Evolutionary conservation across 1,140 invertebrate species (phyloP).

Genomic region (Periplaneta americana): DNA sequence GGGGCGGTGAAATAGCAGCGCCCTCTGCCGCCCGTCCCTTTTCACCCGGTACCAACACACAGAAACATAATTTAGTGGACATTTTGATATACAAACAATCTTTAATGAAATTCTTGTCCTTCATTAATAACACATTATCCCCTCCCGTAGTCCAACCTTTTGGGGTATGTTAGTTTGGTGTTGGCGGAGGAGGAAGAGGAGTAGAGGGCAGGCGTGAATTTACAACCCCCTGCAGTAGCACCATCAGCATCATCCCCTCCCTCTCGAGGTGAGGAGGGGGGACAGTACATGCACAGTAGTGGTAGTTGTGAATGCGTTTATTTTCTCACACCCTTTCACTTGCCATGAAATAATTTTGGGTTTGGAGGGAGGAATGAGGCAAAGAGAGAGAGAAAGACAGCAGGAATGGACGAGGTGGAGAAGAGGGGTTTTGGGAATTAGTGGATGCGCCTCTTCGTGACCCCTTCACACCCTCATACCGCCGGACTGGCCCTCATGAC

Average conservation of each 20-base stretch:
- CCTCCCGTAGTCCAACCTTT: neutral
- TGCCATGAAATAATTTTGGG: conserved; percentile 16
- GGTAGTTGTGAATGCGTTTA: neutral
- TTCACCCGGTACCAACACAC: neutral
- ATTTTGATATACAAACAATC: conserved; percentile 59
- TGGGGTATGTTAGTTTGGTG: neutral
- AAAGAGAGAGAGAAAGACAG: neutral
- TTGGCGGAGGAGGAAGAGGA: neutral
- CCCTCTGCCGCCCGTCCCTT: neutral
- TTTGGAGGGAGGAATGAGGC: conserved; percentile 9
- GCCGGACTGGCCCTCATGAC: neutral
- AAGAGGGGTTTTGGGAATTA: neutral
- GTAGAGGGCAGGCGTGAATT: conserved; percentile 8
- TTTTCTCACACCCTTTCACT: conserved; percentile 4
- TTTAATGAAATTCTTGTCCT: conserved; percentile 64
- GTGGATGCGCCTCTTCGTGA: neutral
- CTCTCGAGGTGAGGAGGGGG: neutral
- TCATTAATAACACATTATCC: conserved; percentile 58
- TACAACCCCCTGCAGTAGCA: conserved; percentile 3
- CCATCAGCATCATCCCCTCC: neutral
- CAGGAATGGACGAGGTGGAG: neutral
- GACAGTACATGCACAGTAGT: neutral
- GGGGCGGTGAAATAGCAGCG: neutral
- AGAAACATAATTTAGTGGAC: conserved; percentile 54
- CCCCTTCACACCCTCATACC: neutral